phyloP scores from a whole-genome alignment of 2,888 invertebrate species.

The Lomographa bimaculata region DNA sequence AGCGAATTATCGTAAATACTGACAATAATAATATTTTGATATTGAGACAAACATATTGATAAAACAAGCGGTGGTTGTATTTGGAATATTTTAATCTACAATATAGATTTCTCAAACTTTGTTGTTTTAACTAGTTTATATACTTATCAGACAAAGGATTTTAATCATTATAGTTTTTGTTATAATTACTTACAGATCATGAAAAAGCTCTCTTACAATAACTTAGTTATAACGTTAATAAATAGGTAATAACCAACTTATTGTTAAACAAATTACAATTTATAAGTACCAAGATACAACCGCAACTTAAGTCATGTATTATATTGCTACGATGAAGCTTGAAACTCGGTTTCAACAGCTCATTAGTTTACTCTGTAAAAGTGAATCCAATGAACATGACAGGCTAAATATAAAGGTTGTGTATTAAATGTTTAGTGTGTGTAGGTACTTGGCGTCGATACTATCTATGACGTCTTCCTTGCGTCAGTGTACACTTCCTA shows the following conservation, averaged over 20 bases:
- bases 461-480: constrained; percentile 3
- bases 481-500: constrained; percentile 8
- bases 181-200: no score
- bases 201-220: no score
- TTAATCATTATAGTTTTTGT: no score
- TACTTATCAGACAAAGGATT: no score
- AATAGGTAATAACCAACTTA: no score
- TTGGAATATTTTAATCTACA: background rate
- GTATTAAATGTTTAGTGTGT: constrained; percentile 39
- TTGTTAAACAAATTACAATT: no score
- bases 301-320: background rate
- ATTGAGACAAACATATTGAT: constrained; percentile 37
- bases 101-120: no score
- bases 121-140: no score
- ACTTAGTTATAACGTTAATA: no score
- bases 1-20: constrained; percentile 46
- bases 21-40: constrained; percentile 70
- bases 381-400: constrained; percentile 22
- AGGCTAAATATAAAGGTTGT: constrained; percentile 64
- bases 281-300: background rate
- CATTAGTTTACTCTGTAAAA: background rate
- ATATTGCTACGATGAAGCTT: constrained; percentile 35
- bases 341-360: constrained; percentile 15
- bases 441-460: constrained; percentile 14
- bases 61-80: constrained; percentile 7